Evolutionary conservation across 2,113 vertebrate genomes (phyloP), one percentile per base, ranked within the genome.

Genomic region (Ceuthmochares aereus): DNA sequence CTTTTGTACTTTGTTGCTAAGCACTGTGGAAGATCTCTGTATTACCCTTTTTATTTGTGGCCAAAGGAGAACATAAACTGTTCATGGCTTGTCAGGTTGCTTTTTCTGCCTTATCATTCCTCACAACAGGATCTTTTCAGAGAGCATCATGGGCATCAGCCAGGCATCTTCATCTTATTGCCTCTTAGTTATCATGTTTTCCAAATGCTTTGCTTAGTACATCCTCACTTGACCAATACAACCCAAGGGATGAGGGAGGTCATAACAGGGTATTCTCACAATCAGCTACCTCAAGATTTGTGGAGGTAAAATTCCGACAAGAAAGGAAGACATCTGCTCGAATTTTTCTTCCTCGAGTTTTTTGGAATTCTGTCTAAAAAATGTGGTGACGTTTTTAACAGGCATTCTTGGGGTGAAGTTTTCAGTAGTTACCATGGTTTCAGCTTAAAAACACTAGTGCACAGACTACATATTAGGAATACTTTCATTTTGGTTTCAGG

Each of bases 371-470:
- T 84, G 0, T 40, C 16, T 49, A 73, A 63, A 63, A 81, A 84
- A 70, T 9, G 7, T 7, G 9, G 30, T 70, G 9, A 27, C 77
- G 2, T 75, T 93, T 91, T 86, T 86, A 80, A 30, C 30, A 70
- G 29, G 14, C 7, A 36, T 90, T 52, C 4, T 55, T 63, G 42
- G 70, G 9, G 5, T 90, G 55, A 77, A 63, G n/a, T 70, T 90
- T 73, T 51, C 58, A 60, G n/a, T 45, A 62, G 59, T 93, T 95
- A 91, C 70, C 79, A 83, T 89, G 42, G 32, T 93, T 97, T 86
- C 64, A 70, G 4, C 29, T 92, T 86, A 51, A 80, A 94, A 88
- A 10, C 19, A 22, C 30, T 74, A 45, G 20, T 37, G 14, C 36
- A 88, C 4, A 66, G 36, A 45, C 12, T 45, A 16, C 40, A 15